Evolutionary conservation across 1,140 invertebrate genomes (phyloP), one percentile per base, ranked within the genome.

Genomic region (Trichomalopsis sarcophagae): DNA sequence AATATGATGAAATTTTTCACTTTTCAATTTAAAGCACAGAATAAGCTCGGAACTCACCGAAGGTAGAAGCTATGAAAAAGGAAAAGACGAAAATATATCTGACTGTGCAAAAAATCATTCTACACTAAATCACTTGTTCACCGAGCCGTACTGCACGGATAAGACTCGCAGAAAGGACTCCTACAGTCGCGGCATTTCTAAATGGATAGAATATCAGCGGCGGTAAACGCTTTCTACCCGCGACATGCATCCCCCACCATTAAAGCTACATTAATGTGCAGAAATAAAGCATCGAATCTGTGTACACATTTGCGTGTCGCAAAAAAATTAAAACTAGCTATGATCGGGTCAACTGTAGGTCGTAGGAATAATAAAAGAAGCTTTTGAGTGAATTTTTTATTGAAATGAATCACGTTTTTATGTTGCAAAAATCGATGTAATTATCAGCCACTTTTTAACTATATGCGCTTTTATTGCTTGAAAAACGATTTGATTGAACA

Each of bases 201-300:
- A 7, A 62, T 21, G 17, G 55, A 27, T 62, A n/a, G 55, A 14
- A 62, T 71, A 71, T 71, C 27, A 62, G 68, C 68, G 17, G 21
- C 33, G 2, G 36, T 44, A 75, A 75, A 75, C 73, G 36, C 73
- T 75, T 75, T 75, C 73, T 75, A 75, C 36, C 36, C 30, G 27
- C 17, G 30, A 75, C 73, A 40, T 44, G 73, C 36, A 40, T 75
- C 36, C 68, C 73, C 73, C 73, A 75, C 73, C 73, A 75, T 33
- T 21, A 40, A 75, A 75, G 4, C 33, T n/a, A 21, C 73, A 44
- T 75, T 40, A 21, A 62, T 62, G 55, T 21, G 30, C 36, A 44
- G 36, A 44, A 36, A 75, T 75, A 21, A 75, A 44, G 21, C 6
- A 9, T 62, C 2, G 6, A 17, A 6, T n/a, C 55, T 62, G 21